Evolutionary conservation across 2,797 vertebrate genomes (phyloP), one percentile per base, ranked within the genome.

Genomic region (Urocyon cinereoargenteus): DNA sequence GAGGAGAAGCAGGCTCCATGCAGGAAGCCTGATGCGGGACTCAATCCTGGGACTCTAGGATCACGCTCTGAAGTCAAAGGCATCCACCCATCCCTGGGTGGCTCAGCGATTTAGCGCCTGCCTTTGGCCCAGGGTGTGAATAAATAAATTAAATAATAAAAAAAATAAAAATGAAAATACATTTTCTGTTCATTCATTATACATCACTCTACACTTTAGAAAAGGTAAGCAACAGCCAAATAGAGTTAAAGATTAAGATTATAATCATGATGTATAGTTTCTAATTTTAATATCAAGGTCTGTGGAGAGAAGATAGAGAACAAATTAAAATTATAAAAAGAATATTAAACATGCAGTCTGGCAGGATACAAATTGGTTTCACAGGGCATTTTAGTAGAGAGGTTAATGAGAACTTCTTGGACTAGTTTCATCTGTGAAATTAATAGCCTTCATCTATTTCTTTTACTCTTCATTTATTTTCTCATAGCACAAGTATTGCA

Each of bases 301-400:
- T 88, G 70, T 79, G 57, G 53, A 45, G 61, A 93, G 78, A 97
- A 96, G 86, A 79, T 75, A 97, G 36, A 97, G 45, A 88, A 66
- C 1, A 22, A 83, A 51, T 77, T 97, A 91, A 92, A 87, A 79
- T 94, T 87, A 77, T 96, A 57, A 95, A 81, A 21, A 83, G 28
- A 75, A 72, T 59, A n/a, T 95, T 96, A 53, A 90, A 72, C 86
- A 36, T 75, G 28, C 9, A 91, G 3, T 57, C 57, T 86, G 77
- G 84, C 62, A 95, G 31, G 78, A 36, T 61, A 49, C 49, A 93
- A 89, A 83, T 61, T 94, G 92, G 22, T 94, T 94, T 31, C 13
- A 62, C 28, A 45, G 91, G 86, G 70, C 87, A 49, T 15, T 22
- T 96, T 18, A 75, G 7, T 86, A 1, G 1, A 83, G 85, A 8